These are phyloP conservation scores for Lagenorhynchus albirostris DNA, from an alignment of 2,113 vertebrate species.

Conservation along the genomic window DNA sequence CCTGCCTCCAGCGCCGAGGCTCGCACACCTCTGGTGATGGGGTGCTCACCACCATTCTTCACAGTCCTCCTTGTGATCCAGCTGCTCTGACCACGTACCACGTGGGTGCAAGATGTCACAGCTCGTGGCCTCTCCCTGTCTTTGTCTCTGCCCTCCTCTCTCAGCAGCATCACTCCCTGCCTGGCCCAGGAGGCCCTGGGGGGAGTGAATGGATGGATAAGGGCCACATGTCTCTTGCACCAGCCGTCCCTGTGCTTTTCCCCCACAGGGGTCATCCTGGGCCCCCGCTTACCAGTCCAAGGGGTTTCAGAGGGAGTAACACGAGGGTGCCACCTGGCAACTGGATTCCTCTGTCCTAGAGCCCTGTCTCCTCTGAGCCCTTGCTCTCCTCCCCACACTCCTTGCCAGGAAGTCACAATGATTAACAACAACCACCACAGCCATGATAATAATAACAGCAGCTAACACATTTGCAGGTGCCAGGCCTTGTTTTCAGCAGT, in stretches of 20 bases:
- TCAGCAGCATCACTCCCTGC: not conserved
- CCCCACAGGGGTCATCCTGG: not conserved
- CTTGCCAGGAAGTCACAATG: rapidly evolving
- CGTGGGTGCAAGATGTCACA: not conserved
- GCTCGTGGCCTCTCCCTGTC: rapidly evolving
- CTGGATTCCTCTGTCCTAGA: not conserved
- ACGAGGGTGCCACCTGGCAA: rapidly evolving
- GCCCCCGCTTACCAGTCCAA: rapidly evolving
- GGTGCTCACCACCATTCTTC: not conserved
- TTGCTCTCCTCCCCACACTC: rapidly evolving
- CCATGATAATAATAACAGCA: not conserved
- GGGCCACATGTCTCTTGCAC: not conserved
- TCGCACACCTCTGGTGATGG: not conserved
- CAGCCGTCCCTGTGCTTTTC: not conserved
- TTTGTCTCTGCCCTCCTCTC: not conserved
- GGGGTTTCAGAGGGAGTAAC: not conserved
- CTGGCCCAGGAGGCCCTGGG: not conserved
- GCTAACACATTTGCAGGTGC: rapidly evolving
- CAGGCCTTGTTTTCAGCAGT: rapidly evolving
- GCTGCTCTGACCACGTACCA: not conserved
- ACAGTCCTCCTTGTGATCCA: too few relatives aligned
- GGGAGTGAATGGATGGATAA: rapidly evolving
- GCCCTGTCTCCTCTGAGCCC: not conserved
- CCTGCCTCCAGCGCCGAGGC: not conserved
- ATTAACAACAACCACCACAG: rapidly evolving